Evolutionary conservation across 2,113 vertebrate species (phyloP).

Genomic region (Conger conger): DNA sequence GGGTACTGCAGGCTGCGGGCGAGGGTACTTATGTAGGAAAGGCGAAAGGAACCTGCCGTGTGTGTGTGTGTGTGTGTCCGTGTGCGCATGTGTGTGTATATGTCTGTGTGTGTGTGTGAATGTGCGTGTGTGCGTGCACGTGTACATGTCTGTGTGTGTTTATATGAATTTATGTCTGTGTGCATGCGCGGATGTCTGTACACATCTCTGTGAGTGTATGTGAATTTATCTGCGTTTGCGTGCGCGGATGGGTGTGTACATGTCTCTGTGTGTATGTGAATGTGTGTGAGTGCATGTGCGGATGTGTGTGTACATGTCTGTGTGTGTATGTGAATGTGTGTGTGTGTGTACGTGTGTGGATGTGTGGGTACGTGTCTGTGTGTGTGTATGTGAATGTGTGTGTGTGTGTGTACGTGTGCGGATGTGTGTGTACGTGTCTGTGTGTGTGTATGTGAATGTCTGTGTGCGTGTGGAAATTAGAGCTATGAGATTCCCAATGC

Average conservation of each 20-base stretch:
- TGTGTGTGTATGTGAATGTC: too few relatives aligned
- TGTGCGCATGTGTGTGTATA: not conserved
- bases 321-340: not conserved
- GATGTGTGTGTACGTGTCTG: not conserved
- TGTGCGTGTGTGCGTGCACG: not conserved
- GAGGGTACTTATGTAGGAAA: constrained; percentile 5
- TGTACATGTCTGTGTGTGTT: not conserved
- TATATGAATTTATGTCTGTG: too few relatives aligned
- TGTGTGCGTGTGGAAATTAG: not conserved
- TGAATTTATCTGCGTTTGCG: constrained; percentile 3
- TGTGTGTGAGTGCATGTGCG: not conserved
- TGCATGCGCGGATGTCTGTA: not conserved
- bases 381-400: not conserved
- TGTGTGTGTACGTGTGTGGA: too few relatives aligned
- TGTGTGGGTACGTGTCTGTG: too few relatives aligned
- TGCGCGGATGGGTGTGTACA: not conserved
- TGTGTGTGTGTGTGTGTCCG: constrained; percentile 2
- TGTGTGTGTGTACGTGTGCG: constrained; percentile 11
- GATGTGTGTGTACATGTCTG: not conserved
- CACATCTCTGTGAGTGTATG: not conserved
- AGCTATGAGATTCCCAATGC: not conserved
- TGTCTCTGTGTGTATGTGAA: too few relatives aligned
- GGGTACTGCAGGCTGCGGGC: constrained; percentile 24
- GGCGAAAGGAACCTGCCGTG: not conserved
- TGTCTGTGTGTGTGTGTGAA: too few relatives aligned